A percentile compares a stretch with the other conserved stretches of the same genome.
Evolutionary conservation across 2,888 invertebrate genomes (phyloP).

Genomic region (Melanostoma mellinum): DNA sequence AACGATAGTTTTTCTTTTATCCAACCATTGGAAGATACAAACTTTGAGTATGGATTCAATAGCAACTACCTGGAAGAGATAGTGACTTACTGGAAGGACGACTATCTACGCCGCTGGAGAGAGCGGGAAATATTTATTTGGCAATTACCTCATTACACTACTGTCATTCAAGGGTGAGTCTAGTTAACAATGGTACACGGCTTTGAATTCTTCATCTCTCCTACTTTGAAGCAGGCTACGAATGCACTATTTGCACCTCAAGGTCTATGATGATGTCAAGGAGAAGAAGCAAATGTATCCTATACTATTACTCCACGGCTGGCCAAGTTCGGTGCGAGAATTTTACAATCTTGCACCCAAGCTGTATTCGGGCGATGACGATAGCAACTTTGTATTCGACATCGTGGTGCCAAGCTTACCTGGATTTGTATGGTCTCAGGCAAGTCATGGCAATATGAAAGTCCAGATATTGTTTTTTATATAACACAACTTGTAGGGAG

Average conservation of each 20-base stretch:
- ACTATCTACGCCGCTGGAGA: constrained; percentile 87
- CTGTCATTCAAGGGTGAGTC: constrained; percentile 86
- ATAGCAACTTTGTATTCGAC: constrained; percentile 84
- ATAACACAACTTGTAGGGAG: constrained; percentile 26
- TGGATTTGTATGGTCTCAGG: constrained; percentile 82
- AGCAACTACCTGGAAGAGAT: constrained; percentile 86
- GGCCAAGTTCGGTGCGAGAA: constrained; percentile 95
- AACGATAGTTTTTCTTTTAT: constrained; percentile 81
- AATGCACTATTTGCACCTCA: constrained; percentile 87
- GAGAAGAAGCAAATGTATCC: constrained; percentile 80
- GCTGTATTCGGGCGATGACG: constrained; percentile 82
- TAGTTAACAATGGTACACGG: constrained; percentile 53
- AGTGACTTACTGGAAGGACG: constrained; percentile 90
- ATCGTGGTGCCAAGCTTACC: constrained; percentile 84
- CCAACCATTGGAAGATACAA: constrained; percentile 85
- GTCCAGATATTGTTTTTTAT: background rate
- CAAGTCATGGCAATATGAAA: constrained; percentile 39
- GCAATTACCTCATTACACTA: constrained; percentile 88
- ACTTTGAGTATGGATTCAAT: constrained; percentile 92
- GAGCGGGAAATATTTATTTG: constrained; percentile 88
- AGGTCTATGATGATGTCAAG: constrained; percentile 82
- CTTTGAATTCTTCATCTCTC: background rate
- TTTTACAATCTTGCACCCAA: constrained; percentile 90
- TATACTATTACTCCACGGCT: constrained; percentile 88
- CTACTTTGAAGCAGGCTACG: constrained; percentile 80